Conservation (phyloP, 2,797 vertebrate species). For the Melanotaenia nigrans region DNA sequence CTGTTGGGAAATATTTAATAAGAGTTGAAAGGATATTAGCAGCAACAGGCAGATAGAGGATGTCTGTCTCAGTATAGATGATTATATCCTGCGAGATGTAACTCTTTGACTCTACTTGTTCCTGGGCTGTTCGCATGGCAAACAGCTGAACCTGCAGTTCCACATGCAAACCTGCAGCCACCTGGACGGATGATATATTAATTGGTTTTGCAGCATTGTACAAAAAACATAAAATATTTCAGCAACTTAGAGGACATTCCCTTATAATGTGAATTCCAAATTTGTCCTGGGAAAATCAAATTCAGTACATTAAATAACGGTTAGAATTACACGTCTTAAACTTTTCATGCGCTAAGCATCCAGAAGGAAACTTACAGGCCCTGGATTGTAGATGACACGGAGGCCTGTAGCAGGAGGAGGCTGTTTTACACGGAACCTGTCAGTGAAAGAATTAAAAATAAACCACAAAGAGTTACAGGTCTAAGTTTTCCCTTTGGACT, state of each 20-base stretch:
- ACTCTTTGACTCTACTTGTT: conserved; percentile 38
- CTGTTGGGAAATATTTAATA: neutral
- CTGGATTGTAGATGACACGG: conserved; percentile 84
- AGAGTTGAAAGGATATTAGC: conserved; percentile 89
- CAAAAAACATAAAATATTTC: neutral
- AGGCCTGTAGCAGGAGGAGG: conserved; percentile 86
- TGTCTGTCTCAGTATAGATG: conserved; percentile 87
- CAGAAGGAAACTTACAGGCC: conserved; percentile 85
- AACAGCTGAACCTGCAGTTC: conserved; percentile 87
- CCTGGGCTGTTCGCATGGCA: conserved; percentile 71
- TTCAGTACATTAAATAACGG: no score
- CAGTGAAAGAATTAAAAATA: conserved; percentile 21
- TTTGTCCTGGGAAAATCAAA: neutral
- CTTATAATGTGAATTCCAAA: neutral
- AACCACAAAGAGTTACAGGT: conserved; percentile 38
- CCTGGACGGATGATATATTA: conserved; percentile 71
- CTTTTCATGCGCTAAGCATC: neutral
- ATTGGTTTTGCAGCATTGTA: neutral
- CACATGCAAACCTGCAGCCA: conserved; percentile 88
- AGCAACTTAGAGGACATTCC: neutral
- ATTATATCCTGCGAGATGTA: conserved; percentile 81
- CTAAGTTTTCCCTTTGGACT: conserved; percentile 33
- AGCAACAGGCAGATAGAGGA: conserved; percentile 86
- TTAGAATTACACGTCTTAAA: no score
- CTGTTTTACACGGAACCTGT: conserved; percentile 90